Conservation (phyloP, 2,797 vertebrate genomes). For the Sebastes nivosus region DNA sequence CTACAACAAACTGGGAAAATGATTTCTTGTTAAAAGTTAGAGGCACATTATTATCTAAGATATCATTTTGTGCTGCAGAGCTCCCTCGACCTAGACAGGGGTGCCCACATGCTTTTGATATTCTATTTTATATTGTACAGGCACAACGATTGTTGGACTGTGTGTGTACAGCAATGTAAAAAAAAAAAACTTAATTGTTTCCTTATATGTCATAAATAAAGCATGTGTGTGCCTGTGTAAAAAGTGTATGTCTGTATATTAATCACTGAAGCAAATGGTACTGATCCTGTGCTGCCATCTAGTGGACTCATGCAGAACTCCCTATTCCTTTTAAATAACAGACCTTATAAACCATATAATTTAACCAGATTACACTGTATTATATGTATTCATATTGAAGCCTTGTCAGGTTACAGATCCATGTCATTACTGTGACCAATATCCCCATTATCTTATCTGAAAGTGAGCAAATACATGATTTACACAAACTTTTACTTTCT, state of each 20-base stretch:
- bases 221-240: not conserved
- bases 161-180: not conserved
- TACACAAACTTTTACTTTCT: not conserved
- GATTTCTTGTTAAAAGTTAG: not conserved
- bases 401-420: not conserved
- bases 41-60: not conserved
- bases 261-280: not conserved
- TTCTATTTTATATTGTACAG: not conserved
- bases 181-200: not conserved
- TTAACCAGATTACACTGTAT: not conserved
- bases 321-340: not conserved
- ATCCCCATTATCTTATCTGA: not conserved
- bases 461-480: not conserved
- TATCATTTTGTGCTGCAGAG: not conserved
- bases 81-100: not conserved
- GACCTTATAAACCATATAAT: not conserved
- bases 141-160: not conserved
- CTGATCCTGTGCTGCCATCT: slow-evolving; percentile 49
- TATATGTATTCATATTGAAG: not conserved
- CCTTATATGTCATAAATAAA: not conserved
- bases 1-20: not conserved
- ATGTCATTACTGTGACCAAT: not conserved
- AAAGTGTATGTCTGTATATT: not conserved
- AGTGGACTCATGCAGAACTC: slow-evolving; percentile 12
- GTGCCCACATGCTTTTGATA: not conserved